Evolutionary conservation across 2,888 invertebrate genomes (phyloP).

Genomic region (Perithous albicinctus): DNA sequence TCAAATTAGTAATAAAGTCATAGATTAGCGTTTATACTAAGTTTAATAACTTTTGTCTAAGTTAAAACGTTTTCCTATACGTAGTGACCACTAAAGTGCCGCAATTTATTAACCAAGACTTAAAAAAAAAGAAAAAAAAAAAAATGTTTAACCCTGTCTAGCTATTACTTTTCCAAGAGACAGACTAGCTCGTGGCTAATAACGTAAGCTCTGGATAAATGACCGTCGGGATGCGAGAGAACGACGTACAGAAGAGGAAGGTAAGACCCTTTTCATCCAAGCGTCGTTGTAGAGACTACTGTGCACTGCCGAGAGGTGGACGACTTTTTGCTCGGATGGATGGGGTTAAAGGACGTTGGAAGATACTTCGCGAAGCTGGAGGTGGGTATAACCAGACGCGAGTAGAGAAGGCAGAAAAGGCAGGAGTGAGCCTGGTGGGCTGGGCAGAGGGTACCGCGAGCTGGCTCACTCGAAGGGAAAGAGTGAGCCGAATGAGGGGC

Average conservation of each 20-base stretch:
- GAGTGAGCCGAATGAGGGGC: conserved; percentile 37
- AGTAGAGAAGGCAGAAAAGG: conserved; percentile 25
- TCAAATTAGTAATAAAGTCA: conserved; percentile 50
- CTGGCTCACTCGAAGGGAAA: conserved; percentile 48
- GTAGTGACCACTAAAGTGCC: neutral
- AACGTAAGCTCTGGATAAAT: conserved; percentile 57
- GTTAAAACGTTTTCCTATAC: neutral
- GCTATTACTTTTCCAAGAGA: conserved; percentile 16
- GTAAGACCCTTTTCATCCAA: conserved; percentile 46
- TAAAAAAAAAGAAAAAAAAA: conserved; percentile 1
- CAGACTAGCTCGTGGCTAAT: conserved; percentile 34
- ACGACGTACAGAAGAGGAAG: conserved; percentile 10
- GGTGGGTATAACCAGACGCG: conserved; percentile 20
- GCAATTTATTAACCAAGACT: conserved; percentile 27
- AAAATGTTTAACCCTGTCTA: conserved; percentile 13
- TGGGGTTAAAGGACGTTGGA: conserved; percentile 37
- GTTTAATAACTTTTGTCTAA: neutral
- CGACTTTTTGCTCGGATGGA: conserved; percentile 48
- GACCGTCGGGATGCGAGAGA: conserved; percentile 23
- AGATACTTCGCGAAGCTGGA: conserved; percentile 27
- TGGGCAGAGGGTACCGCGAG: conserved; percentile 42
- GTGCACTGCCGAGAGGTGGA: conserved; percentile 39
- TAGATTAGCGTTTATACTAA: neutral
- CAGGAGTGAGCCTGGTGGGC: conserved; percentile 26
- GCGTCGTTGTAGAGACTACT: conserved; percentile 38